Conservation (phyloP, 2,797 vertebrate genomes). For the Dipus sagitta region DNA sequence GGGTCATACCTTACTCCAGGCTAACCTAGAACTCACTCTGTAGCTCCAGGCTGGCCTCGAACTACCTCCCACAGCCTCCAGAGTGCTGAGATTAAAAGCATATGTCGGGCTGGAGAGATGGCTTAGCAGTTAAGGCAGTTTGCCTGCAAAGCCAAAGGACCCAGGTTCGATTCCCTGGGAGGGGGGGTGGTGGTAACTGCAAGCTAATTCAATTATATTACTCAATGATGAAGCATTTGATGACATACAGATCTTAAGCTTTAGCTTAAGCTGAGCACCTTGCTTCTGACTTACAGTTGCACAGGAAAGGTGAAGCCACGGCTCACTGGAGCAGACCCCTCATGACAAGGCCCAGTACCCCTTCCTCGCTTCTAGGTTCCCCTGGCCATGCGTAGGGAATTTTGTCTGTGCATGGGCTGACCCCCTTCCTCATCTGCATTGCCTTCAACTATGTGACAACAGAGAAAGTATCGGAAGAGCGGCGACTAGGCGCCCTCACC, state of each 20-base stretch:
- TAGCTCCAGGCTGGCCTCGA: no score
- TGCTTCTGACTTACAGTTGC: conserved; percentile 48
- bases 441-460: conserved; percentile 97
- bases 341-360: background rate
- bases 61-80: no score
- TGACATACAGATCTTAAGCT: conserved; percentile 8
- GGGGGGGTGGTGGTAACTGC: background rate
- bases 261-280: background rate
- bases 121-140: no score
- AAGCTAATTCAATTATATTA: background rate
- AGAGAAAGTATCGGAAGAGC: conserved; percentile 89
- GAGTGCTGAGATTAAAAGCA: no score
- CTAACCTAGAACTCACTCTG: no score
- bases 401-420: conserved; percentile 84
- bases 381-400: conserved; percentile 64
- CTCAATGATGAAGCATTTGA: background rate
- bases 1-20: no score
- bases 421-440: conserved; percentile 92
- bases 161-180: background rate
- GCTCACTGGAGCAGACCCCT: background rate
- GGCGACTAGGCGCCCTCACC: conserved; percentile 94
- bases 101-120: no score
- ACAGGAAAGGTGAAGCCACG: background rate
- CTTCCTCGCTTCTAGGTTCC: conserved; percentile 18
- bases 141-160: no score